Base-by-base conservation (phyloP, 2,797 vertebrate species). In the Spatula clypeata region DNA sequence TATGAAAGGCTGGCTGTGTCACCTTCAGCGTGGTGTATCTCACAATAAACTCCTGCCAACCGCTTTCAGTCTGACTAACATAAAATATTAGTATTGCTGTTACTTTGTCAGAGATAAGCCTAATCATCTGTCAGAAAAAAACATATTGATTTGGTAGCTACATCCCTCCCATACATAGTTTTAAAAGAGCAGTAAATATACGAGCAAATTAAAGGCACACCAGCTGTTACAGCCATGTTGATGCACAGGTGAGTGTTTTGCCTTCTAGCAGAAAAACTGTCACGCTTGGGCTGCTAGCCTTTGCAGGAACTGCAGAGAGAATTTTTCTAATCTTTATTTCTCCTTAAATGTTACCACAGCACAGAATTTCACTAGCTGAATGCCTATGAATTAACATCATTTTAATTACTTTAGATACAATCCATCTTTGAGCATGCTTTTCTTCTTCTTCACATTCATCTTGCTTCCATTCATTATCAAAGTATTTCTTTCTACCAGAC, bases 381-480 rank as follows among this genome's bases (percentile, higher is more conserved):
- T 44, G 92, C 24, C 44, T 65, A 11, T 24, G 75, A 93, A 95
- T 91, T 95, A 94, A 88, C 69, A 89, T 45, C 10, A 71, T 42
- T 88, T 92, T 89, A 93, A 94, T 96, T 97, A 89, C 81, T 79
- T 74, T 10, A 92, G 91, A 95, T 95, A 77, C 29, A 74, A 93
- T 94, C 92, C 91, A 49, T 49, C 54, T 74, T 74, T 74, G 42
- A 93, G 47, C 74, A 90, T 86, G 62, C 32, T 86, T 91, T 92
- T 74, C 11, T 10, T 34, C n/a, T 87, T 69, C 93, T 91, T 53
- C 45, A 67, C 61, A 44, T 87, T 93, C 81, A 42, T 80, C 95
- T 91, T 71, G 47, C 72, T 84, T 62, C 79, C 69, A 61, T 70
- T 67, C 93, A 76, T 95, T 93, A 84, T 73, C 86, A 42, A 70